Percentiles rank a stretch among this genome's conserved stretches.
phyloP scores from a whole-genome alignment of 1,140 invertebrate species.

The Philaenus spumarius region DNA sequence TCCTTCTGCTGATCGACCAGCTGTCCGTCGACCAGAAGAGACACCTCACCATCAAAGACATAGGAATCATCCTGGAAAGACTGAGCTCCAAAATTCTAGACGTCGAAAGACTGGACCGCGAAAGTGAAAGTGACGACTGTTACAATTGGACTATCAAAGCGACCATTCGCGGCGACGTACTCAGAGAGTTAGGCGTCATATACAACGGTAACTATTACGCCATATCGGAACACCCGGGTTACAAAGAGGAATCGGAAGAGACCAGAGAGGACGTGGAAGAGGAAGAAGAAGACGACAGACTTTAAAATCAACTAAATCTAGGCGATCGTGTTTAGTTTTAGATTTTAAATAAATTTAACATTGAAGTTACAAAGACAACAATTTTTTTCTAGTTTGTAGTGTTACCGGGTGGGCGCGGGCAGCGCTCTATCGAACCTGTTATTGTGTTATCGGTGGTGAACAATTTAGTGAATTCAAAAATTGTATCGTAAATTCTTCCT shows the following conservation, averaged over 20 bases:
- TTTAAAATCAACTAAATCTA: constrained; percentile 9
- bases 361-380: constrained; percentile 3
- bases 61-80: constrained; percentile 87
- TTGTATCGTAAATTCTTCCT: background rate
- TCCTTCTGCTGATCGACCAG: constrained; percentile 86
- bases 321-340: constrained; percentile 14
- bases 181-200: constrained; percentile 84
- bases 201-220: constrained; percentile 95
- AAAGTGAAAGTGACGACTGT: constrained; percentile 84
- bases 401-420: background rate
- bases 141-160: constrained; percentile 94
- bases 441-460: constrained; percentile 7
- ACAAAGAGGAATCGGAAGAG: constrained; percentile 79
- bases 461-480: constrained; percentile 1
- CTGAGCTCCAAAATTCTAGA: constrained; percentile 89
- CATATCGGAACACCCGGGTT: constrained; percentile 88
- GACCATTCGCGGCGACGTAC: constrained; percentile 80
- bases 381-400: constrained; percentile 10
- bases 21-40: constrained; percentile 84
- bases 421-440: constrained; percentile 5
- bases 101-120: constrained; percentile 82
- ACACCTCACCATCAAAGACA: constrained; percentile 88
- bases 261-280: constrained; percentile 72
- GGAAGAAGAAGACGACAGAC: constrained; percentile 50
- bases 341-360: too few relatives aligned